Evolutionary conservation across 2,888 invertebrate species (phyloP).

Genomic region (Mesoligia furuncula): DNA sequence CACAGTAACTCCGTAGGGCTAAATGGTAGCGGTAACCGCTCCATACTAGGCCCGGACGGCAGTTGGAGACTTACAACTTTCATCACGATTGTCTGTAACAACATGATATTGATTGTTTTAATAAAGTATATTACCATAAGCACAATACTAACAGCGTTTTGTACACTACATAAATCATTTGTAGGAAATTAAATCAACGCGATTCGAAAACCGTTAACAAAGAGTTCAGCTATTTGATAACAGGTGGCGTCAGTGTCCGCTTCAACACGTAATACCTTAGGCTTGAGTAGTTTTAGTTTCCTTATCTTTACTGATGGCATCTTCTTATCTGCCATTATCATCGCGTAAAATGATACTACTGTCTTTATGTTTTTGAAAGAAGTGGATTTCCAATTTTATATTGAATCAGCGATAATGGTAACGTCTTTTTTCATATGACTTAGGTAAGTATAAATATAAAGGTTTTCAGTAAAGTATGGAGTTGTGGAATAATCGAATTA

Average conservation of each 20-base stretch:
- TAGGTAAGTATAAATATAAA: background rate
- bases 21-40: conserved; percentile 95
- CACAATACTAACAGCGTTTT: conserved; percentile 2
- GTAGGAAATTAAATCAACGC: background rate
- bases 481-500: conserved; percentile 30
- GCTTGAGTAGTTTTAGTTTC: conserved; percentile 31
- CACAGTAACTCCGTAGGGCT: conserved; percentile 95
- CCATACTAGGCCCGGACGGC: conserved; percentile 93
- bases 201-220: conserved; percentile 12
- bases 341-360: conserved; percentile 43
- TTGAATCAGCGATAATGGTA: background rate
- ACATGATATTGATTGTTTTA: conserved; percentile 39
- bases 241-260: conserved; percentile 57
- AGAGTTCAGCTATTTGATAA: conserved; percentile 53
- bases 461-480: conserved; percentile 11
- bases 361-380: conserved; percentile 27
- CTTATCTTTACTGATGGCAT: conserved; percentile 50
- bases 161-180: background rate
- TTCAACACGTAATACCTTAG: conserved; percentile 11
- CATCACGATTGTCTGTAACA: conserved; percentile 89
- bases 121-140: conserved; percentile 11
- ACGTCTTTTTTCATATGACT: background rate
- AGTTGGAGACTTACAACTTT: conserved; percentile 93
- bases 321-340: conserved; percentile 55
- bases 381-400: conserved; percentile 13